Evolutionary conservation across 2,888 invertebrate species (phyloP).

Genomic region (Exephanes ischioxanthus): DNA sequence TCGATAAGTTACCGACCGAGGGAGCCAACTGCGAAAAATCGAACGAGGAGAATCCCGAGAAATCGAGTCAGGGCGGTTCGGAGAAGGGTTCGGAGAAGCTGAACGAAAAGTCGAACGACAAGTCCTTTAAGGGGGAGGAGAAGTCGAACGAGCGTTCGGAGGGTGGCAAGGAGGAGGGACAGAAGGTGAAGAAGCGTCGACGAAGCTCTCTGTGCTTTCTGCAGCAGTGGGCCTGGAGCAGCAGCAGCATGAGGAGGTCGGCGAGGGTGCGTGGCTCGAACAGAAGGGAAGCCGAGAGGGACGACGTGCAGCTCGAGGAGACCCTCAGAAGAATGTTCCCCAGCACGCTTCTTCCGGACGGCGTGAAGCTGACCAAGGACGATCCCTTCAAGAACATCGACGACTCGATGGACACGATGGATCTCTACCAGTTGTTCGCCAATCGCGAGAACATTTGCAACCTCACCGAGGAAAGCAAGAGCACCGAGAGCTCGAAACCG

Average conservation of each 20-base stretch:
- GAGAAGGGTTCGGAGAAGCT: constrained; percentile 57
- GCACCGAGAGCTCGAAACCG: constrained; percentile 80
- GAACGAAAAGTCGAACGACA: constrained; percentile 69
- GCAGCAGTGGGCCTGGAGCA: constrained; percentile 93
- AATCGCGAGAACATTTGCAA: constrained; percentile 82
- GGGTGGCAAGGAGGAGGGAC: constrained; percentile 86
- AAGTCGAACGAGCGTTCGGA: constrained; percentile 82
- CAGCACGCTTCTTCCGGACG: constrained; percentile 85
- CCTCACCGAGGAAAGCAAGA: constrained; percentile 75
- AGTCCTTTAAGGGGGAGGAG: constrained; percentile 70
- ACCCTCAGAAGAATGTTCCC: constrained; percentile 90
- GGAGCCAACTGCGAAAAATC: constrained; percentile 84
- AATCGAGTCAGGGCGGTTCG: constrained; percentile 67
- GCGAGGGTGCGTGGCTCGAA: constrained; percentile 84
- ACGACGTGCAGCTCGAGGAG: constrained; percentile 89
- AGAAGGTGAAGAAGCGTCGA: constrained; percentile 88
- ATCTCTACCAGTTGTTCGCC: constrained; percentile 88
- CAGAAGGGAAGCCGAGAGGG: constrained; percentile 87
- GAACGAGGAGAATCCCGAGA: constrained; percentile 81
- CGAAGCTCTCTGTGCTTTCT: constrained; percentile 90
- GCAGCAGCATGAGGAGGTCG: constrained; percentile 84
- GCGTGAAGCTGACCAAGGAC: constrained; percentile 84
- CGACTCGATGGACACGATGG: constrained; percentile 88
- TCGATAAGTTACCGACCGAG: constrained; percentile 58
- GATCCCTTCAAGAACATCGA: constrained; percentile 85